Evolutionary conservation across 2,888 invertebrate genomes (phyloP).

Genomic region (Amiota minor): DNA sequence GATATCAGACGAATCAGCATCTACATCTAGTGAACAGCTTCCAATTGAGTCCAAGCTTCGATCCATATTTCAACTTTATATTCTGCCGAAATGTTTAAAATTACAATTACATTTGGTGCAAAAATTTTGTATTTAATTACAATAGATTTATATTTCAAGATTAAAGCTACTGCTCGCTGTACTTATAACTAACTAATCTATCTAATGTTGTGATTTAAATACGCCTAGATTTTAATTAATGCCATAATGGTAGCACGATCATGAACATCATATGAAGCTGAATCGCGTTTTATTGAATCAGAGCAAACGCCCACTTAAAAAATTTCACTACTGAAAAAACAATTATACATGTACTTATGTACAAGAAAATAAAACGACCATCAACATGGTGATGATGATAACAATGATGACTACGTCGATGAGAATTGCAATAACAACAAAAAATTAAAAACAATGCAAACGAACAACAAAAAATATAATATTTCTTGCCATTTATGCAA

Average conservation of each 20-base stretch:
- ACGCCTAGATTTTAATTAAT: conserved; percentile 8
- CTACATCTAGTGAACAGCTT: conserved; percentile 89
- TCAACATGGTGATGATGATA: too few species aligned
- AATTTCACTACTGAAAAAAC: background rate
- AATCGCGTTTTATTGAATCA: conserved; percentile 11
- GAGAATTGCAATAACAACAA: background rate
- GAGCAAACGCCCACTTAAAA: conserved; percentile 21
- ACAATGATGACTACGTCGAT: background rate
- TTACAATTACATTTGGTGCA: background rate
- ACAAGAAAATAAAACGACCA: background rate
- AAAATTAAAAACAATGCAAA: conserved; percentile 17
- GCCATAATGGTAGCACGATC: background rate
- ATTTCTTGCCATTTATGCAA: conserved; percentile 56
- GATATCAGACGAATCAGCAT: conserved; percentile 81
- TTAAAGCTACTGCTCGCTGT: too few species aligned
- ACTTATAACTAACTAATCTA: too few species aligned
- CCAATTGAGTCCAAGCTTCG: conserved; percentile 88
- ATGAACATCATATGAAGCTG: background rate
- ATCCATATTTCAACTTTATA: conserved; percentile 76
- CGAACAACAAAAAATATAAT: conserved; percentile 5
- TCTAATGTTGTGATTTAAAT: too few species aligned
- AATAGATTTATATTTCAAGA: too few species aligned
- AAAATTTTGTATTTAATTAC: too few species aligned
- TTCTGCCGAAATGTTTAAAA: conserved; percentile 37
- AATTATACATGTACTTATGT: too few species aligned